A percentile compares a stretch with the other conserved stretches of the same genome.
These are phyloP conservation scores for Orussus abietinus DNA, from an alignment of 1,140 invertebrate genomes.

Conservation along the genomic window DNA sequence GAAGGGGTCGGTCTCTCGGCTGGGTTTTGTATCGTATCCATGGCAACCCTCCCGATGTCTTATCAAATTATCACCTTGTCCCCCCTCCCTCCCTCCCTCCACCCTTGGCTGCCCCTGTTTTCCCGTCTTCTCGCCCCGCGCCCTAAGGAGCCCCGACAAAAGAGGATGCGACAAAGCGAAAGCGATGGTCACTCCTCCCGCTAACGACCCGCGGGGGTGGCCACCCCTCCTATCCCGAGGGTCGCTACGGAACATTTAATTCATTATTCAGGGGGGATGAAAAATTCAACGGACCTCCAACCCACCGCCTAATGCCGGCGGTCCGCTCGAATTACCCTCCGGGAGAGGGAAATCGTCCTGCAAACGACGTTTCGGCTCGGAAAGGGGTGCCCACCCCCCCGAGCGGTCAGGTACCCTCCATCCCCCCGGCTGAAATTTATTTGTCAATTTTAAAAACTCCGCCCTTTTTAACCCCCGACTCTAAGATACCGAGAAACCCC, in stretches of 20 bases:
- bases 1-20: conserved; percentile 30
- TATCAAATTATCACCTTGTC: conserved; percentile 56
- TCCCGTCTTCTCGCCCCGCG: conserved; percentile 18
- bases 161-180: conserved; percentile 38
- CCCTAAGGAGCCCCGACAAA: conserved; percentile 31
- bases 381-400: neutral
- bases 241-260: conserved; percentile 49
- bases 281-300: conserved; percentile 38
- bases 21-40: conserved; percentile 48
- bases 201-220: conserved; percentile 36
- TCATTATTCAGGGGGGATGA: conserved; percentile 50
- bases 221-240: conserved; percentile 21
- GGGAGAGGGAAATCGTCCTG: neutral
- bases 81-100: conserved; percentile 29
- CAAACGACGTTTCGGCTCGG: neutral
- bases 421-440: too few relatives aligned
- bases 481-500: too few relatives aligned
- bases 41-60: conserved; percentile 52
- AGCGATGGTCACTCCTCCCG: conserved; percentile 40
- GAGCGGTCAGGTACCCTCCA: too few relatives aligned
- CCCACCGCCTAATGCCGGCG: conserved; percentile 9
- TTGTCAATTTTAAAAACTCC: too few relatives aligned
- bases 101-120: conserved; percentile 11
- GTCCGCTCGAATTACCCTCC: conserved; percentile 2
- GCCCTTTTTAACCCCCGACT: neutral